phyloP scores from a whole-genome alignment of 1,140 invertebrate genomes.

The Eulimnadia texana region DNA sequence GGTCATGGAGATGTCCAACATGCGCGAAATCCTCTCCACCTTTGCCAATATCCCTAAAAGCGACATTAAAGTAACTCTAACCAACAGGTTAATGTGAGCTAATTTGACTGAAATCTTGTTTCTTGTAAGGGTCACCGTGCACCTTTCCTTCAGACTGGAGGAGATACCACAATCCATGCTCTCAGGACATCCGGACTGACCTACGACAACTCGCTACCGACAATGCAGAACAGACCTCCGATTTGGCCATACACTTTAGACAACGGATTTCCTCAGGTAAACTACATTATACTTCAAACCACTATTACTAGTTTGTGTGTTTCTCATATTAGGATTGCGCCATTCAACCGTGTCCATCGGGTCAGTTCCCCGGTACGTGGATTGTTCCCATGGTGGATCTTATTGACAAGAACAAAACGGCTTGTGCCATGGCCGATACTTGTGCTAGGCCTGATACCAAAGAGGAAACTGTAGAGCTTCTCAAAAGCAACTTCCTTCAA shows the following conservation, averaged over 20 bases:
- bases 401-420: slow-evolving; percentile 30
- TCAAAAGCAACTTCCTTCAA: slow-evolving; percentile 21
- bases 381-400: slow-evolving; percentile 46
- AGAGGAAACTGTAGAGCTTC: slow-evolving; percentile 22
- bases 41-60: slow-evolving; percentile 1
- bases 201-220: slow-evolving; percentile 1
- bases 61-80: neutral
- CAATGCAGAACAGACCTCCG: neutral
- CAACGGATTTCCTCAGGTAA: neutral
- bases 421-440: slow-evolving; percentile 45
- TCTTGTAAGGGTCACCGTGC: slow-evolving; percentile 2
- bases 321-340: slow-evolving; percentile 37
- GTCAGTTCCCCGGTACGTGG: slow-evolving; percentile 45
- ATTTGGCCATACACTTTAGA: slow-evolving; percentile 11
- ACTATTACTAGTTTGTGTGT: neutral
- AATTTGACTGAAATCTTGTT: no score
- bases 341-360: slow-evolving; percentile 40
- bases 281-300: neutral
- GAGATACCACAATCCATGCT: neutral
- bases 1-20: neutral
- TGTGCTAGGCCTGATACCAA: slow-evolving; percentile 29
- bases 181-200: neutral
- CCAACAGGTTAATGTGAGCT: no score
- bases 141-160: slow-evolving; percentile 3
- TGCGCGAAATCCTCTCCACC: neutral